Evolutionary conservation across 2,113 vertebrate genomes (phyloP).

Genomic region (Melanotaenia duboulayi): DNA sequence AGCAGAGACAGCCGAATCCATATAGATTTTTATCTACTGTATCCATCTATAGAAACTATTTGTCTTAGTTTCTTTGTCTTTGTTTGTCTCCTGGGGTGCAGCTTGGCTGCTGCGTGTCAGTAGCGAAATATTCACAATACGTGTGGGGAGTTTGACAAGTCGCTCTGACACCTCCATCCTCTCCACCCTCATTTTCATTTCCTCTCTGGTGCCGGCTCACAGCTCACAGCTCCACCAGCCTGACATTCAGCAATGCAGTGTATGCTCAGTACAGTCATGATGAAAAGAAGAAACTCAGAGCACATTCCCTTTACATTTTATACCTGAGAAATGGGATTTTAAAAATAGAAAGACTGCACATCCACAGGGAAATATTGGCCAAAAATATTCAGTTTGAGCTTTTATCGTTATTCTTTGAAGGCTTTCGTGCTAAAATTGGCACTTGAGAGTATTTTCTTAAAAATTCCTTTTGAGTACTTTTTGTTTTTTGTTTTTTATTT

Average conservation of each 20-base stretch:
- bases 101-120: constrained; percentile 50
- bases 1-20: neutral
- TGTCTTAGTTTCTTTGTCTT: constrained; percentile 34
- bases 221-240: constrained; percentile 14
- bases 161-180: constrained; percentile 50
- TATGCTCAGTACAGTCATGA: constrained; percentile 33
- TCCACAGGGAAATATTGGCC: neutral
- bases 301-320: constrained; percentile 15
- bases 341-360: neutral
- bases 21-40: constrained; percentile 7
- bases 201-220: constrained; percentile 24
- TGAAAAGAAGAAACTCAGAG: constrained; percentile 44
- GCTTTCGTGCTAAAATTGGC: constrained; percentile 27
- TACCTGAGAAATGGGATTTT: constrained; percentile 14
- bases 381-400: constrained; percentile 31
- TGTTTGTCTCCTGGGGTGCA: constrained; percentile 36
- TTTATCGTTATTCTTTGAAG: constrained; percentile 22
- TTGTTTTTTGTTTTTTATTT: too few species aligned
- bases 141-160: constrained; percentile 60
- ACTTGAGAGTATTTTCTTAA: neutral
- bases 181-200: constrained; percentile 59
- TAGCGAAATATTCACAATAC: constrained; percentile 68
- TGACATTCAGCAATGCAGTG: constrained; percentile 9
- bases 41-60: constrained; percentile 20
- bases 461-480: neutral